Percentiles rank a stretch among this genome's conserved stretches.
Conservation (phyloP, 2,113 vertebrate species). For the Engystomops pustulosus region DNA sequence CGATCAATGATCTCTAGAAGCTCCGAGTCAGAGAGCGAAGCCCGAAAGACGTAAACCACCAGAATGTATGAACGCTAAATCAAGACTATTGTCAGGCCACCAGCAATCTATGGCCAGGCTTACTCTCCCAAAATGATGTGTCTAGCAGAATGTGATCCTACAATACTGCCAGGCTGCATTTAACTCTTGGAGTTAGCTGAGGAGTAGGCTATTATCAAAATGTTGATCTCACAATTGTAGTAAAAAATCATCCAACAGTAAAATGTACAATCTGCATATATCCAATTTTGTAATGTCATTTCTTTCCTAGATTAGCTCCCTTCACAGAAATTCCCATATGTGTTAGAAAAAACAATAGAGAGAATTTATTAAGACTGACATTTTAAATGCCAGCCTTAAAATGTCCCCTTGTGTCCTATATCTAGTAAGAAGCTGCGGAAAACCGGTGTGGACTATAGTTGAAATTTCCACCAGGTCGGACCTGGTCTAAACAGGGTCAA, state of each 20-base stretch:
- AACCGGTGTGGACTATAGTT: too few species aligned
- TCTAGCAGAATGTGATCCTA: background rate
- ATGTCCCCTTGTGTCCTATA: too few species aligned
- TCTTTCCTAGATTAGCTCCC: background rate
- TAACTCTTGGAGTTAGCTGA: background rate
- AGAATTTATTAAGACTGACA: too few species aligned
- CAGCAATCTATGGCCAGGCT: background rate
- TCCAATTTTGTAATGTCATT: background rate
- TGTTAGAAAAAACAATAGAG: too few species aligned
- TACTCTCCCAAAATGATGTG: background rate
- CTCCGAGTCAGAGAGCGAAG: background rate
- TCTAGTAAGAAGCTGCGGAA: too few species aligned
- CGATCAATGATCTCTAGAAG: constrained; percentile 13
- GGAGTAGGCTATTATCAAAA: too few species aligned
- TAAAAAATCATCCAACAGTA: background rate
- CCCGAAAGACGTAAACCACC: background rate
- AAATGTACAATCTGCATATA: background rate
- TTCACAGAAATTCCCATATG: too few species aligned
- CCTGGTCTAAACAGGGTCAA: too few species aligned
- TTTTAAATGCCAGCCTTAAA: too few species aligned
- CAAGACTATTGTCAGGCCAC: constrained; percentile 1
- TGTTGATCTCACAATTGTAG: background rate
- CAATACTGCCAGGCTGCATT: background rate
- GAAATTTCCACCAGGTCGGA: too few species aligned
- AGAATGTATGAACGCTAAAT: background rate